Evolutionary conservation across 2,888 invertebrate species (phyloP), one percentile per base, ranked within the genome.

Genomic region (Malthinus flaveolus): DNA sequence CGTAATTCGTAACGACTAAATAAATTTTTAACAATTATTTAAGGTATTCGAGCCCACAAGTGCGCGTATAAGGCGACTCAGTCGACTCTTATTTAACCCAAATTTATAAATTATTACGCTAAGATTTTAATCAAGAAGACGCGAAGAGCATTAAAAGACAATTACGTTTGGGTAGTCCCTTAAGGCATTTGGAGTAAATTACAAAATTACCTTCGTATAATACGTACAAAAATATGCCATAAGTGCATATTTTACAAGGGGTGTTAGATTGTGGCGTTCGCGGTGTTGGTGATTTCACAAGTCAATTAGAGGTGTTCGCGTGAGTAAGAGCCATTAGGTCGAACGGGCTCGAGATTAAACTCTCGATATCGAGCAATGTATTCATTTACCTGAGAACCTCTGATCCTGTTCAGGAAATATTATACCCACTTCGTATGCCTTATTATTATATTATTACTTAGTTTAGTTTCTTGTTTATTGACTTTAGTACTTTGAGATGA

Each of bases 221-320:
- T 23, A 23, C 23, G 23, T 23, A 23, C 5, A 23, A 23, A 23
- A 23, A 23, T 23, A 23, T 5, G 5, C 2, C 68, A 68, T 71
- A 68, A 69, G 68, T 23, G 23, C 67, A 68, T 70, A 70, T 66
- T 70, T 71, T 66, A 70, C 65, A 58, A 60, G 70, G 23, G 69
- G 70, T 66, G 59, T 62, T 59, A 47, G 59, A 23, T 23, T 61
- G 49, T 59, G 56, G 52, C 59, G 62, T 59, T 23, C 59, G 62
- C 52, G 59, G 69, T 66, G 72, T 71, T 73, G 72, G 73, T 66
- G 71, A 73, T 73, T 75, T 75, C 75, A 75, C 74, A 73, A 77
- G 76, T 77, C 78, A 77, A 77, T 78, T 78, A 76, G 74, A 71
- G 66, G 66, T 59, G 66, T 71, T 74, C 59, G 77, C 78, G 76